Evolutionary conservation across 1,140 invertebrate genomes (phyloP).

Genomic region (Tribolium castaneum): DNA sequence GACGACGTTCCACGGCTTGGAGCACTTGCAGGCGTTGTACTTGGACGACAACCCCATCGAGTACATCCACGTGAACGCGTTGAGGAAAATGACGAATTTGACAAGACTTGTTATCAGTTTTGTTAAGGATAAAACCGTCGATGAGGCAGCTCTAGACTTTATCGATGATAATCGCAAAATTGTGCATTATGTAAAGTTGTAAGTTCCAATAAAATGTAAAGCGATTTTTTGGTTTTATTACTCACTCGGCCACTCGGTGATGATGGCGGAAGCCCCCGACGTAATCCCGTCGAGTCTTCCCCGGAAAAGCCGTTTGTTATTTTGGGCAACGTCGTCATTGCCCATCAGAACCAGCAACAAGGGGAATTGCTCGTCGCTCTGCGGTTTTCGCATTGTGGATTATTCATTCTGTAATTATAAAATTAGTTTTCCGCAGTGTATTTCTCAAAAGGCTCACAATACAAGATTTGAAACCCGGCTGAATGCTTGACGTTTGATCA

Average conservation of each 20-base stretch:
- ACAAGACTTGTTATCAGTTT: slow-evolving; percentile 13
- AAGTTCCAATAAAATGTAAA: background rate
- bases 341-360: slow-evolving; percentile 46
- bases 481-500: background rate
- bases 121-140: slow-evolving; percentile 19
- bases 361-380: slow-evolving; percentile 51
- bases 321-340: slow-evolving; percentile 39
- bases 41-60: slow-evolving; percentile 14
- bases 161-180: background rate
- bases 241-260: slow-evolving; percentile 60
- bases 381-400: slow-evolving; percentile 8
- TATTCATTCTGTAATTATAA: slow-evolving; percentile 13
- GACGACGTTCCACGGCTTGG: slow-evolving; percentile 16
- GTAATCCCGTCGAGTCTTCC: slow-evolving; percentile 52
- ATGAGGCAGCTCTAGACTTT: slow-evolving; percentile 6
- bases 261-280: slow-evolving; percentile 54
- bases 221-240: background rate
- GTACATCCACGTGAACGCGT: slow-evolving; percentile 2
- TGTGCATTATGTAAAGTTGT: slow-evolving; percentile 2
- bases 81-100: slow-evolving; percentile 7
- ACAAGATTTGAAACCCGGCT: background rate
- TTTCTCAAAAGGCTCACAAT: background rate
- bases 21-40: background rate
- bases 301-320: slow-evolving; percentile 48
- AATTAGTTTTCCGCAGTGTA: background rate